Evolutionary conservation across 2,888 invertebrate genomes (phyloP), one percentile per base, ranked within the genome.

Genomic region (Melanotus villosus): DNA sequence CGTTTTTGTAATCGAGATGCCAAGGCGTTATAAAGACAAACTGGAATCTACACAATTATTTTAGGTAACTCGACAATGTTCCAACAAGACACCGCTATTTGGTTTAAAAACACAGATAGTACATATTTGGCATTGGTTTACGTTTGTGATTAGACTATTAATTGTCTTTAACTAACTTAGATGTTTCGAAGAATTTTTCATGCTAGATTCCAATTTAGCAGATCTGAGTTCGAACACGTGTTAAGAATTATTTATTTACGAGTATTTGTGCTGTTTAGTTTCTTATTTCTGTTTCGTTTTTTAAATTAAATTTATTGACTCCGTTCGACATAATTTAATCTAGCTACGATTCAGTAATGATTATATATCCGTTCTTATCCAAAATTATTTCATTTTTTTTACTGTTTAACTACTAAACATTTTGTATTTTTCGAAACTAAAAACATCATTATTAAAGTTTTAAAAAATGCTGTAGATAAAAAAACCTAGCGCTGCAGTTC

Each of bases 61-160:
- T 69, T 69, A 60, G 69, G 68, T 68, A 68, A 58, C 68, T 64
- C 45, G 45, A 47, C 60, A 65, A 65, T 64, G 65, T 69, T 69
- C 54, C 59, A 69, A 59, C 69, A 69, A 65, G 65, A 69, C 65
- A 69, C 69, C 69, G 69, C 69, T 69, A 69, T 69, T 69, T 65
- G 60, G 60, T 65, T 69, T 69, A 69, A 69, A 69, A 69, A 65
- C 69, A 65, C 60, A 60, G 62, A 65, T 69, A 65, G 65, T 65
- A 62, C 70, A 64, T 67, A 65, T 70, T 70, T 70, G 70, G 70
- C 67, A 70, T 70, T 70, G 64, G 64, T 54, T 63, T 64, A 52
- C 26, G 59, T 45, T 36, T 65, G 70, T 64, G 70, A 70, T 70
- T 67, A 63, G 70, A 70, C 66, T 65, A 47, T 60, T 67, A 70